Evolutionary conservation across 2,113 vertebrate genomes (phyloP).

Genomic region (Clarias macrocephalus): DNA sequence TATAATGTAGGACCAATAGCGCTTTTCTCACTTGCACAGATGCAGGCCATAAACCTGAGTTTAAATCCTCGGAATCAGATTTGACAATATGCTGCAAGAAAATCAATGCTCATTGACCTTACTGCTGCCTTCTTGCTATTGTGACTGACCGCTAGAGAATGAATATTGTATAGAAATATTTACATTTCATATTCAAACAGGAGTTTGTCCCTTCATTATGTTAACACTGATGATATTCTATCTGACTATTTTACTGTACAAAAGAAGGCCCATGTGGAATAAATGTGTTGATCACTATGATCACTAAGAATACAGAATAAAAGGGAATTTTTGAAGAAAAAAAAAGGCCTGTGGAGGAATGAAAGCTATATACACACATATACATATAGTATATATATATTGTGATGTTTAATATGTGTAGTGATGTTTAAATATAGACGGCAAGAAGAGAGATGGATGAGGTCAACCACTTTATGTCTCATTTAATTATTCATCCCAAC

Average conservation of each 20-base stretch:
- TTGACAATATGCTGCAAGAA: constrained; percentile 58
- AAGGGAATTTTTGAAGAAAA: constrained; percentile 57
- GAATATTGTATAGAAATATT: constrained; percentile 33
- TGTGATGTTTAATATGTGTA: not conserved
- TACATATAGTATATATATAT: not conserved
- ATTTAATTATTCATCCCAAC: constrained; percentile 48
- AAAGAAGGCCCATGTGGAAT: not conserved
- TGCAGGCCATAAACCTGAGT: constrained; percentile 47
- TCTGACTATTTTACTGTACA: not conserved
- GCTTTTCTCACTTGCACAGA: constrained; percentile 36
- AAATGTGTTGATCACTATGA: constrained; percentile 59
- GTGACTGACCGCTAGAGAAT: constrained; percentile 64
- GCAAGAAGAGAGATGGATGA: constrained; percentile 51
- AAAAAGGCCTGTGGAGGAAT: too few relatives aligned
- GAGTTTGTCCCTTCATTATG: not conserved
- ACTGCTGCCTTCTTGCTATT: constrained; percentile 59
- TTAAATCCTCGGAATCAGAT: constrained; percentile 55
- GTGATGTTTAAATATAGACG: constrained; percentile 71
- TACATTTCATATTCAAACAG: constrained; percentile 9
- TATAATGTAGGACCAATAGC: constrained; percentile 3
- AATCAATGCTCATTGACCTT: constrained; percentile 75
- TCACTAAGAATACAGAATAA: constrained; percentile 63
- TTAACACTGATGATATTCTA: not conserved
- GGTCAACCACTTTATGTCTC: constrained; percentile 53
- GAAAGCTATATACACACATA: not conserved